phyloP scores from a whole-genome alignment of 2,797 vertebrate genomes.

The Chromis chromis region DNA sequence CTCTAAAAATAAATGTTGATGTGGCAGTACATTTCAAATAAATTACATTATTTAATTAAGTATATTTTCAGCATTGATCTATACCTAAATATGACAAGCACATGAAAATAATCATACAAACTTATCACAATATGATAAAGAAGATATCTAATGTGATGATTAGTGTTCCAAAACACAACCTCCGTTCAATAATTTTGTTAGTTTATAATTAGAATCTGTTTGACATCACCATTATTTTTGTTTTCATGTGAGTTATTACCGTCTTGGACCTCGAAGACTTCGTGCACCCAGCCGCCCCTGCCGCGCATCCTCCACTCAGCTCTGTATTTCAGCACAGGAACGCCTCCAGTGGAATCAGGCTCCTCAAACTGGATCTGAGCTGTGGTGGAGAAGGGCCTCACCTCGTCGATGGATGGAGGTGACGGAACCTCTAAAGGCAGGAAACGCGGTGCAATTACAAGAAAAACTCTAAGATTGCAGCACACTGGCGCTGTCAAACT shows the following conservation, averaged over 20 bases:
- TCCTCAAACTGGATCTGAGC: conserved; percentile 92
- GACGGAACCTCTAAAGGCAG: conserved; percentile 91
- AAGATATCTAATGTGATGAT: background rate
- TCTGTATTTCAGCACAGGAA: conserved; percentile 92
- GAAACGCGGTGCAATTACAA: conserved; percentile 46
- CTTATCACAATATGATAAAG: background rate
- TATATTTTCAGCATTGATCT: no score
- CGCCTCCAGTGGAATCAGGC: conserved; percentile 93
- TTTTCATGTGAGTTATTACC: conserved; percentile 79
- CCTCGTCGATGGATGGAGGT: conserved; percentile 88
- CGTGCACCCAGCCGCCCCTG: conserved; percentile 85
- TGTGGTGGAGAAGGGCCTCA: conserved; percentile 94
- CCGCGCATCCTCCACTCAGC: conserved; percentile 88
- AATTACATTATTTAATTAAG: no score
- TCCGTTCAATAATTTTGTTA: background rate
- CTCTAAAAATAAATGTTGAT: background rate
- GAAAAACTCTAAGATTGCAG: conserved; percentile 38
- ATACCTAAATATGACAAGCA: background rate
- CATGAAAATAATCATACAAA: background rate
- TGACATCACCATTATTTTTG: background rate
- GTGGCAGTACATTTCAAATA: background rate
- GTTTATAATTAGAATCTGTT: background rate
- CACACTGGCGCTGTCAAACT: conserved; percentile 22
- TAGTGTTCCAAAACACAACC: background rate
- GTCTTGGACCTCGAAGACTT: conserved; percentile 87